Evolutionary conservation across 2,888 invertebrate genomes (phyloP).

Genomic region (Pollenia griseotomentosa): DNA sequence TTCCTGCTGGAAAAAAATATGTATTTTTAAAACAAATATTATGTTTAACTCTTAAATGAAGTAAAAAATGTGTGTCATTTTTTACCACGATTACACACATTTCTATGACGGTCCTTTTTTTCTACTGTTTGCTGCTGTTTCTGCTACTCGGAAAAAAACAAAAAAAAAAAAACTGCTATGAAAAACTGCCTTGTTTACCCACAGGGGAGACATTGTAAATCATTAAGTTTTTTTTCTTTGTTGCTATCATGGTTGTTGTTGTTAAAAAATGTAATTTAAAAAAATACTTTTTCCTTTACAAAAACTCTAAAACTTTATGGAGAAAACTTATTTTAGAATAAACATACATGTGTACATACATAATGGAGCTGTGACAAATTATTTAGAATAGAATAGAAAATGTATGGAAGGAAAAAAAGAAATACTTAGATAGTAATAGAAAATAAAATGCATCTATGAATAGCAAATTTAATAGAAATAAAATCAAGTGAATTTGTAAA

Average conservation of each 20-base stretch:
- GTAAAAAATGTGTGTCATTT: conserved; percentile 68
- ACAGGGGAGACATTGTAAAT: conserved; percentile 70
- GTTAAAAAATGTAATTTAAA: conserved; percentile 19
- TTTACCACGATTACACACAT: conserved; percentile 30
- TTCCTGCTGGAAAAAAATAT: conserved; percentile 22
- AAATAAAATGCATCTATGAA: conserved; percentile 13
- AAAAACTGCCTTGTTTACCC: conserved; percentile 61
- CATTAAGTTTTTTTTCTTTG: conserved; percentile 59
- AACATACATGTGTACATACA: not conserved
- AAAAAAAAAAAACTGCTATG: not conserved
- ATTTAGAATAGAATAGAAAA: conserved; percentile 17
- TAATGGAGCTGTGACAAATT: conserved; percentile 56
- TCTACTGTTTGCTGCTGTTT: conserved; percentile 18
- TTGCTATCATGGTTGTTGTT: conserved; percentile 1
- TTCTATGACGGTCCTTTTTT: conserved; percentile 5
- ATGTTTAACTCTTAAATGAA: conserved; percentile 53
- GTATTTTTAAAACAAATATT: conserved; percentile 8
- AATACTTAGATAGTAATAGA: not conserved
- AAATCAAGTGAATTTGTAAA: conserved; percentile 21
- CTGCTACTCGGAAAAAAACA: conserved; percentile 4
- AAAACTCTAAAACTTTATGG: conserved; percentile 47
- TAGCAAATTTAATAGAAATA: conserved; percentile 11
- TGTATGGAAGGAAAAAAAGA: not conserved
- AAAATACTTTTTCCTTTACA: not conserved
- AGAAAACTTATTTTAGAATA: conserved; percentile 41